These are phyloP conservation scores for Chymomyza procnemis DNA, from an alignment of 2,888 invertebrate genomes.

Conservation along the genomic window DNA sequence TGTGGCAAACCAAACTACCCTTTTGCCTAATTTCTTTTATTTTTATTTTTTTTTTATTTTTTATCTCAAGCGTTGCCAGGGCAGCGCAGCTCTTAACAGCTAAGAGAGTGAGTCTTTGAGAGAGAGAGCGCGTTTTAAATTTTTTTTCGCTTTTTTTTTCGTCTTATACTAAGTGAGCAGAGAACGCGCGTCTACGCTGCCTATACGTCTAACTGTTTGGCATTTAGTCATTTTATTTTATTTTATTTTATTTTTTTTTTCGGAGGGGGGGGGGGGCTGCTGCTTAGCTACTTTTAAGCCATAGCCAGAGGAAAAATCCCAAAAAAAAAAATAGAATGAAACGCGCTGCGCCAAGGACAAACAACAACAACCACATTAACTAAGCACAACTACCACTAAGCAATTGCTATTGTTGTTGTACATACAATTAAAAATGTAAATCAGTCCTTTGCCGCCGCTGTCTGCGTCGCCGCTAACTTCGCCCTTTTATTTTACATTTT, in stretches of 20 bases:
- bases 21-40: conserved; percentile 65
- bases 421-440: conserved; percentile 74
- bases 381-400: neutral
- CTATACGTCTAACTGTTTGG: conserved; percentile 37
- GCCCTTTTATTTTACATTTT: conserved; percentile 35
- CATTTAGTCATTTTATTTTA: conserved; percentile 21
- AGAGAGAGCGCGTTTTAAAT: neutral
- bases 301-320: neutral
- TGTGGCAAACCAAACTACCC: conserved; percentile 57
- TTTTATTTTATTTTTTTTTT: neutral
- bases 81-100: conserved; percentile 28
- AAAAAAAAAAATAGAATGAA: neutral
- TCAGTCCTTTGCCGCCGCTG: conserved; percentile 56
- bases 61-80: conserved; percentile 55
- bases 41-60: neutral
- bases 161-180: neutral
- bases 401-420: conserved; percentile 31
- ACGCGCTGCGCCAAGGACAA: neutral
- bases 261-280: too few species aligned
- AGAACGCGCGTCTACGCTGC: neutral
- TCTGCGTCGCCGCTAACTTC: conserved; percentile 19
- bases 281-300: neutral
- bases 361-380: neutral
- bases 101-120: neutral
- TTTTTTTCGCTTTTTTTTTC: too few species aligned